Evolutionary conservation across 2,797 vertebrate genomes (phyloP).

Genomic region (Euthynnus affinis): DNA sequence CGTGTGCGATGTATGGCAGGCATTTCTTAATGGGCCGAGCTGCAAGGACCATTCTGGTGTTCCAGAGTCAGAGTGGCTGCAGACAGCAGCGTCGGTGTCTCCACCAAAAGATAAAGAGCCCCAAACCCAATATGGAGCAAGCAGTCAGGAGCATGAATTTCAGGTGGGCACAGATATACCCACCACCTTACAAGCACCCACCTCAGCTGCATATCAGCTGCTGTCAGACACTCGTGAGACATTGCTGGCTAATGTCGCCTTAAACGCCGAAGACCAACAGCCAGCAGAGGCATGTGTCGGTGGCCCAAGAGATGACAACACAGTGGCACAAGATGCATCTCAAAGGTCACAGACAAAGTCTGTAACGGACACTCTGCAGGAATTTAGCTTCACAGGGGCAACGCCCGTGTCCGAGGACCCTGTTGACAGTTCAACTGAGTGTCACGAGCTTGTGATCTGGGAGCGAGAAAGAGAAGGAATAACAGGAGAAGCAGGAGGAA

Average conservation of each 20-base stretch:
- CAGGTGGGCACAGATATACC: slow-evolving; percentile 53
- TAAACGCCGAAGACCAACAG: slow-evolving; percentile 51
- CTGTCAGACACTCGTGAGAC: slow-evolving; percentile 60
- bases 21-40: slow-evolving; percentile 71
- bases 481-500: slow-evolving; percentile 59
- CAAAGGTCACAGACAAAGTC: slow-evolving; percentile 75
- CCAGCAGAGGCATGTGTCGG: slow-evolving; percentile 57
- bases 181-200: slow-evolving; percentile 17
- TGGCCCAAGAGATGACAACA: slow-evolving; percentile 62
- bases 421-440: slow-evolving; percentile 60
- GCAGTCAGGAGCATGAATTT: slow-evolving; percentile 51
- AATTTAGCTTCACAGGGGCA: slow-evolving; percentile 61
- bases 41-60: slow-evolving; percentile 54
- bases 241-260: slow-evolving; percentile 33
- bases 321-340: slow-evolving; percentile 41
- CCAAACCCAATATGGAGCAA: slow-evolving; percentile 34
- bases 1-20: slow-evolving; percentile 74
- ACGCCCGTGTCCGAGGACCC: slow-evolving; percentile 53
- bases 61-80: slow-evolving; percentile 80
- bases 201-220: slow-evolving; percentile 58
- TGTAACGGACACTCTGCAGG: slow-evolving; percentile 64
- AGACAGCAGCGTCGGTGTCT: slow-evolving; percentile 74
- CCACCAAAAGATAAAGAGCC: slow-evolving; percentile 63
- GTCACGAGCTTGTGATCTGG: slow-evolving; percentile 49
- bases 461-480: slow-evolving; percentile 53